A percentile compares a stretch with the other conserved stretches of the same genome.
Conservation (phyloP, 2,888 invertebrate species). For the Thera obeliscata region DNA sequence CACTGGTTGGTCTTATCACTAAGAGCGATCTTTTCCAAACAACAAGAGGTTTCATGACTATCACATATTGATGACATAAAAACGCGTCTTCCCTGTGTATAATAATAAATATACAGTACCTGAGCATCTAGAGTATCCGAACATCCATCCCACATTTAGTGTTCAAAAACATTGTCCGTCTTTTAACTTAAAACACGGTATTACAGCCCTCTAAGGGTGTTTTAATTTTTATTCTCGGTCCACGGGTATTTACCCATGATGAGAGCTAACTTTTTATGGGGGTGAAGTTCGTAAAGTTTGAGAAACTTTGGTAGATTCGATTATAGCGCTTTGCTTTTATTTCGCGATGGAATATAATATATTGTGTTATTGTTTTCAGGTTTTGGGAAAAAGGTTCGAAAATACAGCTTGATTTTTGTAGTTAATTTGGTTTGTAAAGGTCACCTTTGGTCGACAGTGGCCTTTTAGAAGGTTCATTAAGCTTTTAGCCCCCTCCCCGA, state of each 20-base stretch:
- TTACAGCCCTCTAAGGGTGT: slow-evolving; percentile 16
- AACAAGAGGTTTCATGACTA: no score
- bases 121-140: no score
- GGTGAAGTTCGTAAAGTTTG: slow-evolving; percentile 23
- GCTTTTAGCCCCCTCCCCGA: slow-evolving; percentile 2
- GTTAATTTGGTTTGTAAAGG: not conserved
- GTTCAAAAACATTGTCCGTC: not conserved
- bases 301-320: slow-evolving; percentile 19
- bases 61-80: no score
- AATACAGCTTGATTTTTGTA: not conserved
- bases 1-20: no score
- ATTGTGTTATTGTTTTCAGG: not conserved
- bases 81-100: no score
- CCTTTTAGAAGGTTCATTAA: not conserved
- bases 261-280: slow-evolving; percentile 34
- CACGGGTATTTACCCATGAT: slow-evolving; percentile 29
- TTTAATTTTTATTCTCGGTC: slow-evolving; percentile 35
- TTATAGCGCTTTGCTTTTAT: slow-evolving; percentile 22
- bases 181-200: not conserved
- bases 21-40: no score
- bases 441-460: not conserved
- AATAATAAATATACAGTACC: no score
- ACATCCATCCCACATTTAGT: no score
- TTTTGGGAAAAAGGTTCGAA: not conserved
- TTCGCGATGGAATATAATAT: slow-evolving; percentile 9